Evolutionary conservation across 2,797 vertebrate genomes (phyloP).

Genomic region (Microchirus variegatus): DNA sequence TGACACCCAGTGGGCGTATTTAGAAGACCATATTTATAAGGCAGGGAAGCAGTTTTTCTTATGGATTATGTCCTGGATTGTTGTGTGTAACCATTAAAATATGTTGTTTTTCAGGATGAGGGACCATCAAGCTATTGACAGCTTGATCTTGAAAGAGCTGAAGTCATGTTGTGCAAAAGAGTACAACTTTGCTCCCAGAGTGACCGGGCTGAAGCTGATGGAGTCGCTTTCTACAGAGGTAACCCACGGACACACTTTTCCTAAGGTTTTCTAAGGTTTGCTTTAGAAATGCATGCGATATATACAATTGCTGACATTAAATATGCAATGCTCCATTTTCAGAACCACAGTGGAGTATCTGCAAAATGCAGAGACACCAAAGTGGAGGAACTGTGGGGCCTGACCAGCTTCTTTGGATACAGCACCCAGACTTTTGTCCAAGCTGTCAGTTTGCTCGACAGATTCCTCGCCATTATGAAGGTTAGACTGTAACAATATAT

Average conservation of each 20-base stretch:
- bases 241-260: slow-evolving; percentile 43
- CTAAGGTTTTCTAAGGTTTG: neutral
- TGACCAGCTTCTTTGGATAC: slow-evolving; percentile 96
- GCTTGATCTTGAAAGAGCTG: slow-evolving; percentile 87
- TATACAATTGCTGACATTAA: neutral
- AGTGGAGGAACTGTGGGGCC: slow-evolving; percentile 94
- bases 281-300: neutral
- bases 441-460: slow-evolving; percentile 94
- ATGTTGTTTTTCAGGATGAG: slow-evolving; percentile 70
- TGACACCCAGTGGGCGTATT: slow-evolving; percentile 58
- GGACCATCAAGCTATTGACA: slow-evolving; percentile 64
- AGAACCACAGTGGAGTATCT: slow-evolving; percentile 89
- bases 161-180: slow-evolving; percentile 89
- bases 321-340: slow-evolving; percentile 18
- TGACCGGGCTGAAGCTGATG: slow-evolving; percentile 90
- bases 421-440: slow-evolving; percentile 95
- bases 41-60: neutral
- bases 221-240: slow-evolving; percentile 88
- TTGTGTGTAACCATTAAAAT: slow-evolving; percentile 2
- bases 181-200: slow-evolving; percentile 87
- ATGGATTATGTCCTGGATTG: neutral
- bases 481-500: slow-evolving; percentile 68
- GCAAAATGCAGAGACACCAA: slow-evolving; percentile 89
- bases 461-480: slow-evolving; percentile 97
- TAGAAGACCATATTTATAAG: slow-evolving; percentile 7